Conservation (phyloP, 2,888 invertebrate genomes). For the Oscheius sp. region DNA sequence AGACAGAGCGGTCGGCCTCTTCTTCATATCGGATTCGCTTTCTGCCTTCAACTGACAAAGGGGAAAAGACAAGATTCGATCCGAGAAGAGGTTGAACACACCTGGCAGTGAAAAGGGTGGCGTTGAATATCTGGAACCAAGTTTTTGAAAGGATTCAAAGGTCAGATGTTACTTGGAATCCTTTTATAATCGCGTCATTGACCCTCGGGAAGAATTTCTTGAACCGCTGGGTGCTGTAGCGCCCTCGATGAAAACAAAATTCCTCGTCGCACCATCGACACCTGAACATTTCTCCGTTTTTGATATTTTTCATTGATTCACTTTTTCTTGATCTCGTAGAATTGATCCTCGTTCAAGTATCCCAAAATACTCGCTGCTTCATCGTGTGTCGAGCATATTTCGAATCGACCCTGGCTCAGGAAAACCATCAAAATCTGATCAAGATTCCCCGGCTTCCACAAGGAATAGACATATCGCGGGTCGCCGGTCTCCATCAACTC, state of each 20-base stretch:
- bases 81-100: not conserved
- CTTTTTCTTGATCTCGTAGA: not conserved
- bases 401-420: constrained; percentile 19
- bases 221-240: not conserved
- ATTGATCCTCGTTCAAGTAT: constrained; percentile 7
- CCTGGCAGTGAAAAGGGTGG: not conserved
- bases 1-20: too few species aligned
- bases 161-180: not conserved
- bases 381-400: not conserved
- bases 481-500: constrained; percentile 26
- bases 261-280: constrained; percentile 12
- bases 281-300: not conserved
- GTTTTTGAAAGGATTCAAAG: too few species aligned
- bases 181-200: not conserved
- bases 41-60: too few species aligned
- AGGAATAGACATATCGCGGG: constrained; percentile 10
- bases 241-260: constrained; percentile 10
- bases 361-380: too few species aligned
- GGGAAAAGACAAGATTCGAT: not conserved
- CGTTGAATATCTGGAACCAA: too few species aligned
- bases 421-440: not conserved
- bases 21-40: too few species aligned
- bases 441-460: not conserved
- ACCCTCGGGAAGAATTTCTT: constrained; percentile 7
- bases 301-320: not conserved